phyloP scores from a whole-genome alignment of 2,888 invertebrate genomes.

The Drosophila maculinotata region DNA sequence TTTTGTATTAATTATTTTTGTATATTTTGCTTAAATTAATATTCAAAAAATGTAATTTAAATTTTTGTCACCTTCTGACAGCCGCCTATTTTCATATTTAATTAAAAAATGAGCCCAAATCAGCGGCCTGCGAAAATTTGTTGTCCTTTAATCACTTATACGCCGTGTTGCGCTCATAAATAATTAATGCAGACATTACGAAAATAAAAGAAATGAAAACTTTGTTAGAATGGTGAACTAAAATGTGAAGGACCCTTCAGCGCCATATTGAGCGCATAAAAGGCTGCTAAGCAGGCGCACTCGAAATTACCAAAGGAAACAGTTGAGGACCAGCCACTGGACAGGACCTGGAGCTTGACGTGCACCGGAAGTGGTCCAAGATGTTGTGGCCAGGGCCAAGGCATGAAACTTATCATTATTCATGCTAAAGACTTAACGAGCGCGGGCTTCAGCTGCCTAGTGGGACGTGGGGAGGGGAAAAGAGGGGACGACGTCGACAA shows the following conservation, averaged over 20 bases:
- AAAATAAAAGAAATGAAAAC: slow-evolving; percentile 57
- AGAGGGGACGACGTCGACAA: not conserved
- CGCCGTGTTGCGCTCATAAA: slow-evolving; percentile 72
- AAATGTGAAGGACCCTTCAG: slow-evolving; percentile 37
- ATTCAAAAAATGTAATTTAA: slow-evolving; percentile 1
- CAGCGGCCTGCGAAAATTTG: slow-evolving; percentile 33
- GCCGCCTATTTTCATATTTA: slow-evolving; percentile 23
- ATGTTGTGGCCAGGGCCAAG: slow-evolving; percentile 52
- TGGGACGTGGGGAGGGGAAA: not conserved
- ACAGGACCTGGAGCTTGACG: slow-evolving; percentile 10
- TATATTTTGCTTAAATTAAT: not conserved
- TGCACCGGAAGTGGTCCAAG: slow-evolving; percentile 59
- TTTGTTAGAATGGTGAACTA: slow-evolving; percentile 20
- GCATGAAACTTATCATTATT: slow-evolving; percentile 76
- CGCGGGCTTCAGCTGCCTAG: slow-evolving; percentile 36
- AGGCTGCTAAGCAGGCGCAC: slow-evolving; percentile 59
- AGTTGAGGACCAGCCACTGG: not conserved
- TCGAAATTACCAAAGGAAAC: slow-evolving; percentile 47
- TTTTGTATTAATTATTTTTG: too few species aligned
- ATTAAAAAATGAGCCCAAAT: slow-evolving; percentile 58
- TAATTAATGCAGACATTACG: slow-evolving; percentile 68
- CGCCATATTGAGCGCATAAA: slow-evolving; percentile 73
- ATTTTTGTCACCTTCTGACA: not conserved
- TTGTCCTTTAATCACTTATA: slow-evolving; percentile 66
- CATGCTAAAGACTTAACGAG: slow-evolving; percentile 81